Evolutionary conservation across 2,888 invertebrate species (phyloP), one percentile per base, ranked within the genome.

Genomic region (Calliopum simillimum): DNA sequence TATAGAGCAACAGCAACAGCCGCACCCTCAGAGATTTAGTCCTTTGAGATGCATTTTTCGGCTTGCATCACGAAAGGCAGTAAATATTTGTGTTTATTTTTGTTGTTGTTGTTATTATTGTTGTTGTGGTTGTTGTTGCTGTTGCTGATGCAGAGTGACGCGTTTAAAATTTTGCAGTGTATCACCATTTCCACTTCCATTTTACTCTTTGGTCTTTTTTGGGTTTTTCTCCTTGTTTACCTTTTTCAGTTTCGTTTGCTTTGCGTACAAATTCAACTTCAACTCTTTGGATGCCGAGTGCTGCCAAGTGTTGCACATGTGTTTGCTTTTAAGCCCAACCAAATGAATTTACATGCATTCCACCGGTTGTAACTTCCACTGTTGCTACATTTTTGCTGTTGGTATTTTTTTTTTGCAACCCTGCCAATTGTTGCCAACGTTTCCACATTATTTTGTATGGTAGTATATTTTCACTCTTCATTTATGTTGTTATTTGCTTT

Each of bases 1-100:
- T n/a, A n/a, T 8, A 33, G 33, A 33, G 4, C 33, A 33, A 8
- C 33, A 4, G 2, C 33, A 33, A 3, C 33, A 2, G 23, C 61
- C 21, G 46, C 61, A 46, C 61, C 19, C 61, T 23, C 61, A 1
- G 8, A 46, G 44, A 11, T 13, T 43, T 23, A 4, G 23, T 61
- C 61, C 61, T 46, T 44, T 46, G 61, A 61, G 61, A 61, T 21
- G 61, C 61, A 61, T 61, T 61, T 33, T 61, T 61, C 61, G 23
- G 46, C 61, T 23, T 44, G 46, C 61, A 46, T 44, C 12, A 21
- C 41, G 61, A 12, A 8, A 4, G 61, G 44, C 61, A 44, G 61
- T 46, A 61, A 19, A 61, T 61, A 46, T 61, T 61, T 44, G 12
- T 46, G 16, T 46, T 33, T 33, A 33, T 33, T 33, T 5, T 33